Conservation (phyloP, 2,888 invertebrate species). For the Platycnemis pennipes region DNA sequence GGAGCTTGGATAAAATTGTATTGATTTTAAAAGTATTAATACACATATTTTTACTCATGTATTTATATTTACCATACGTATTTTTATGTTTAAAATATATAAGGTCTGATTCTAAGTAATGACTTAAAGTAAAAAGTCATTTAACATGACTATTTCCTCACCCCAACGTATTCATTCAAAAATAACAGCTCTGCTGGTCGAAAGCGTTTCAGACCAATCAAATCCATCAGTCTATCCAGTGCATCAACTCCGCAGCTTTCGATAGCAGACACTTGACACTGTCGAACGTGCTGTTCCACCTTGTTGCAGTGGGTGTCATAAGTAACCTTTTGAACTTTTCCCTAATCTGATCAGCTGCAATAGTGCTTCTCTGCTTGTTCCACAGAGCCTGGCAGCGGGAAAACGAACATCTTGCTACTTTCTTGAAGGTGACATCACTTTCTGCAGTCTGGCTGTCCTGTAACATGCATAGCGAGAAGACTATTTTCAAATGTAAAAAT, state of each 20-base stretch:
- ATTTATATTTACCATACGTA: neutral
- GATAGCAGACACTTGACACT: too few relatives aligned
- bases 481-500: too few relatives aligned
- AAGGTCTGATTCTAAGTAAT: too few relatives aligned
- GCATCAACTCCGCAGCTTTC: too few relatives aligned
- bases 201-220: too few relatives aligned
- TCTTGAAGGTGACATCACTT: neutral
- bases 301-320: too few relatives aligned
- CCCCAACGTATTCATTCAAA: too few relatives aligned
- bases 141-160: neutral
- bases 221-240: too few relatives aligned
- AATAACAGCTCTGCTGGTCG: too few relatives aligned
- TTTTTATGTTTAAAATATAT: neutral
- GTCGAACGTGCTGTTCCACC: too few relatives aligned
- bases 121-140: neutral
- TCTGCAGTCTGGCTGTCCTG: neutral
- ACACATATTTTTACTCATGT: constrained; percentile 1
- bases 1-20: constrained; percentile 1
- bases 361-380: neutral
- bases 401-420: neutral
- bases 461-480: too few relatives aligned
- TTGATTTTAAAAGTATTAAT: neutral
- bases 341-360: neutral
- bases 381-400: neutral
- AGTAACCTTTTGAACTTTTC: too few relatives aligned